Evolutionary conservation across 1,140 invertebrate genomes (phyloP), one percentile per base, ranked within the genome.

Genomic region (Dendroctonus ponderosae): DNA sequence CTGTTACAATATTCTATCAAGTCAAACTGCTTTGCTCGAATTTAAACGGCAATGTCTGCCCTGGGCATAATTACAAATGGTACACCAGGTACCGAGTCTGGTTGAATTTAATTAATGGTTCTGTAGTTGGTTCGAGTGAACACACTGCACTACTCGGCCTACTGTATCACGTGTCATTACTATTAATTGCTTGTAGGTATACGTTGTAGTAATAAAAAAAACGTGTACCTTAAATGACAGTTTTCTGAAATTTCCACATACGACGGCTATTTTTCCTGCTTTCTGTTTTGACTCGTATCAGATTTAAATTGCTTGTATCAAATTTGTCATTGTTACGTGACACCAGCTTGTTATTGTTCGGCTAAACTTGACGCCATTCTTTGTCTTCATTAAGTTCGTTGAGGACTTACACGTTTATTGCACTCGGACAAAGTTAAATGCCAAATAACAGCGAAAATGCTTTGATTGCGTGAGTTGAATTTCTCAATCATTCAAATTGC

Each of bases 91-190:
- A 52, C 60, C 60, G 49, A 43, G 50, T 42, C 60, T 62, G 60
- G 60, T 62, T 52, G 26, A 37, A 44, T 52, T 46, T 62, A 62
- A 62, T 62, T 62, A 52, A 62, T 62, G 50, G 48, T 53, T 43
- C 48, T 62, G 50, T 15, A 62, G 49, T 62, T 7, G 38, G 39
- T 51, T 62, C 58, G 42, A 26, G 58, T 58, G 56, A 44, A 58
- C 42, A 58, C 44, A 42, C 44, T 58, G 42, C 42, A 44, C 56
- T 11, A 58, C 56, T 58, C n/a, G 7, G 26, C 58, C 43, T 62
- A 62, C 60, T 62, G 40, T 62, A 42, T 62, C 60, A 62, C 50
- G 50, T 62, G 60, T 62, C 50, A 12, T 53, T 62, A 62, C 60
- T 62, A 62, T 62, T 62, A 62, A 62, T 53, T 62, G 48, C 50